Evolutionary conservation across 2,113 vertebrate genomes (phyloP), one percentile per base, ranked within the genome.

Genomic region (Myxocyprinus asiaticus): DNA sequence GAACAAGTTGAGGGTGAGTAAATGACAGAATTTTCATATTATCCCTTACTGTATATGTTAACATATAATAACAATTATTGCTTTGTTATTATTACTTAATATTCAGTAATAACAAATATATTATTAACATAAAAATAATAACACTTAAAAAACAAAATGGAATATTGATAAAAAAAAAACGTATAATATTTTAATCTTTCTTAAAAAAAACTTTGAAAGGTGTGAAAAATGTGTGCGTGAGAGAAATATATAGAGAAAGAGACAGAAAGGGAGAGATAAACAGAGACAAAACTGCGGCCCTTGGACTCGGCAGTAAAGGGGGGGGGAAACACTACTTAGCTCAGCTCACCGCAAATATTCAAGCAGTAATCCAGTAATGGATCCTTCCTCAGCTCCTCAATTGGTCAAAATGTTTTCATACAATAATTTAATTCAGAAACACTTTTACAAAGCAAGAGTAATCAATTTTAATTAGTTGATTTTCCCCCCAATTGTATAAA

Each of bases 401-500:
- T 93, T 94, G 93, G 91, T 93, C 92, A 93, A 93, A 94, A 93
- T 93, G 91, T 94, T 94, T 93, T 93, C 91, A 93, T 93, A 93
- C 91, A 93, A 94, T 94, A 93, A 94, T 93, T 93, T 93, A 94
- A 93, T 94, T 93, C 92, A 91, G 90, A 93, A 94, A 94, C 93
- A 94, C 93, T 93, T 93, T 93, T 94, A 93, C 92, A 93, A 94
- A 94, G 92, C 91, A 90, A 88, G 88, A 91, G 91, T 93, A 93
- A 94, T 94, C 93, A 93, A 94, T 94, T 94, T 93, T 94, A 94
- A 94, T 94, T 93, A 94, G 91, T 93, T 94, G 92, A 93, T 89
- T 91, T 61, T 33, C 66, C 73, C 73, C 53, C 68, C 90, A 92
- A 92, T 93, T 90, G 87, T 92, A 93, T 93, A 92, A 93, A 93